phyloP scores from a whole-genome alignment of 2,888 invertebrate species.

The Pomacea canaliculata region DNA sequence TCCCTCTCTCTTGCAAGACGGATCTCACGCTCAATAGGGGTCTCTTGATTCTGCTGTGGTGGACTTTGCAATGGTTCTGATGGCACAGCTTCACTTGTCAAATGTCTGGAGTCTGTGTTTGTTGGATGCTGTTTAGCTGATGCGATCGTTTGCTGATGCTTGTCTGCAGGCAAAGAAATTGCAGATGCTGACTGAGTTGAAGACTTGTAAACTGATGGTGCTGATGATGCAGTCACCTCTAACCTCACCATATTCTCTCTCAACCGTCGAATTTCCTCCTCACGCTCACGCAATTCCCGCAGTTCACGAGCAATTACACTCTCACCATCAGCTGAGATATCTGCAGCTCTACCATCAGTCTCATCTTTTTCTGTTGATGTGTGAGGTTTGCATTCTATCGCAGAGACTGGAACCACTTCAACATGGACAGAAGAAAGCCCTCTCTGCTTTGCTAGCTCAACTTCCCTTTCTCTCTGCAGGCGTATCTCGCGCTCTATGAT shows the following conservation, averaged over 20 bases:
- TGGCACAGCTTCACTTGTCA: not conserved
- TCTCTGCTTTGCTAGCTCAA: constrained; percentile 44
- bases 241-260: constrained; percentile 14
- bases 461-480: constrained; percentile 60
- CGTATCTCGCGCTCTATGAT: constrained; percentile 65
- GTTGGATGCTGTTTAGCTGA: constrained; percentile 7
- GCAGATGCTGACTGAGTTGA: constrained; percentile 9
- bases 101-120: not conserved
- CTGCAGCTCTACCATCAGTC: constrained; percentile 31
- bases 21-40: constrained; percentile 74
- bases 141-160: constrained; percentile 5
- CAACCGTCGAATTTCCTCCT: constrained; percentile 70
- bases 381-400: not conserved
- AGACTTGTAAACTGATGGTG: constrained; percentile 1
- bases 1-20: constrained; percentile 72
- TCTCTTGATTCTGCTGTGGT: constrained; percentile 61
- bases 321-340: constrained; percentile 61
- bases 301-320: constrained; percentile 71
- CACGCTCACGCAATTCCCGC: constrained; percentile 71
- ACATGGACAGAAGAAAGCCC: constrained; percentile 21
- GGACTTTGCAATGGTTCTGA: constrained; percentile 11
- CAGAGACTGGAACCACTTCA: constrained; percentile 6
- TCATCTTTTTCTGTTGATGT: constrained; percentile 26
- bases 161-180: constrained; percentile 5
- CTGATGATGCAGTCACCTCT: not conserved